Conservation (phyloP, 2,113 vertebrate genomes). For the Bubalus kerabau region DNA sequence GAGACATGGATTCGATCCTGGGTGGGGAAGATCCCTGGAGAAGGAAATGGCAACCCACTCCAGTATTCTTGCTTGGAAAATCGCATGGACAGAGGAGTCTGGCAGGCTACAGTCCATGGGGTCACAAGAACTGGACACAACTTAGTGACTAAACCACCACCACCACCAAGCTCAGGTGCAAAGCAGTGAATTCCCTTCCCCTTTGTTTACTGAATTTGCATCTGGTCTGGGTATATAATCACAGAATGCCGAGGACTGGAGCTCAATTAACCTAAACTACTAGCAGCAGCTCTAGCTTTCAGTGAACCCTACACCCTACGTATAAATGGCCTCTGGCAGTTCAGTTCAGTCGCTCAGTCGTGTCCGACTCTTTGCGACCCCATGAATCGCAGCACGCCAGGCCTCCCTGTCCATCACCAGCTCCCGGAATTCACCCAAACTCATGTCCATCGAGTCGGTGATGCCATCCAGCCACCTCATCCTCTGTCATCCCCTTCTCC, state of each 20-base stretch:
- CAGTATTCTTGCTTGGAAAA: background rate
- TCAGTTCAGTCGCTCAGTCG: too few relatives aligned
- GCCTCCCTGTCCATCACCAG: too few relatives aligned
- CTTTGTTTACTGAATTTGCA: background rate
- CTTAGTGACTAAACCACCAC: background rate
- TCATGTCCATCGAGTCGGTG: rapidly evolving
- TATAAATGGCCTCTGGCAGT: background rate
- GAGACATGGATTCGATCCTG: background rate
- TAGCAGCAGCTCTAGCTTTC: background rate
- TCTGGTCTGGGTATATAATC: background rate
- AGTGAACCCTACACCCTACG: background rate
- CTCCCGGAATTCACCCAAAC: too few relatives aligned
- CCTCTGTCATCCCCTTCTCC: too few relatives aligned
- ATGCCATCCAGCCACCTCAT: too few relatives aligned
- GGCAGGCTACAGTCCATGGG: background rate
- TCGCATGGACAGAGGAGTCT: background rate
- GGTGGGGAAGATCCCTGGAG: background rate
- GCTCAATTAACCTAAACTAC: background rate
- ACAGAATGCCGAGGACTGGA: background rate
- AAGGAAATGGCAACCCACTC: background rate
- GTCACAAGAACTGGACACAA: background rate
- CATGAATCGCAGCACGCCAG: too few relatives aligned
- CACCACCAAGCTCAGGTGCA: background rate
- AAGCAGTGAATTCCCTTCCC: background rate
- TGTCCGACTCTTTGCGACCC: rapidly evolving